These are phyloP conservation scores for Kryphioiulus occultus DNA, from an alignment of 2,888 invertebrate genomes.

Conservation along the genomic window DNA sequence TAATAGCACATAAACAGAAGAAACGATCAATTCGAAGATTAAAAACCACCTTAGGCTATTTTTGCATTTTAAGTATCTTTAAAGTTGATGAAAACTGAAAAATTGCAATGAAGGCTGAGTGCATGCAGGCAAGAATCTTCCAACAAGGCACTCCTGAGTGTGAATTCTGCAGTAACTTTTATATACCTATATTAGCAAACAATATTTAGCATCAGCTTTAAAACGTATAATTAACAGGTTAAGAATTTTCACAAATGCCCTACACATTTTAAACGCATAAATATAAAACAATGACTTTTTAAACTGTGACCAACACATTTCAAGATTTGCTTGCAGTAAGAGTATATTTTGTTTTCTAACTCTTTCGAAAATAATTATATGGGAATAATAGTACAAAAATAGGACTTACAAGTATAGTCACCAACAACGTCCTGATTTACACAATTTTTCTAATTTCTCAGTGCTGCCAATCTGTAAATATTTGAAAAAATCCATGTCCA, in stretches of 20 bases:
- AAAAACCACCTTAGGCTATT: neutral
- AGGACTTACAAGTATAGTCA: too few species aligned
- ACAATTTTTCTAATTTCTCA: conserved; percentile 47
- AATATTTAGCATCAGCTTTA: too few species aligned
- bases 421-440: too few species aligned
- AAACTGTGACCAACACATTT: too few species aligned
- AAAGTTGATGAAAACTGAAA: neutral
- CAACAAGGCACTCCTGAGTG: neutral
- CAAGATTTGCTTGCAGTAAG: too few species aligned
- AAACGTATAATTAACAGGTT: too few species aligned
- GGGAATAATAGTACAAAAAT: too few species aligned
- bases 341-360: too few species aligned
- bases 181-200: neutral
- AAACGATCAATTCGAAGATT: neutral
- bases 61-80: neutral
- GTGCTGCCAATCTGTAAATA: conserved; percentile 48
- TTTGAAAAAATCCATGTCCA: neutral
- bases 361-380: too few species aligned
- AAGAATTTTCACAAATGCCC: too few species aligned
- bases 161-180: neutral
- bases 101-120: neutral
- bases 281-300: too few species aligned
- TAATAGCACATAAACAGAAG: neutral
- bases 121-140: neutral
- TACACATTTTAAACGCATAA: too few species aligned